These are phyloP conservation scores for Monochamus saltuarius DNA, from an alignment of 1,140 invertebrate genomes.

Conservation along the genomic window DNA sequence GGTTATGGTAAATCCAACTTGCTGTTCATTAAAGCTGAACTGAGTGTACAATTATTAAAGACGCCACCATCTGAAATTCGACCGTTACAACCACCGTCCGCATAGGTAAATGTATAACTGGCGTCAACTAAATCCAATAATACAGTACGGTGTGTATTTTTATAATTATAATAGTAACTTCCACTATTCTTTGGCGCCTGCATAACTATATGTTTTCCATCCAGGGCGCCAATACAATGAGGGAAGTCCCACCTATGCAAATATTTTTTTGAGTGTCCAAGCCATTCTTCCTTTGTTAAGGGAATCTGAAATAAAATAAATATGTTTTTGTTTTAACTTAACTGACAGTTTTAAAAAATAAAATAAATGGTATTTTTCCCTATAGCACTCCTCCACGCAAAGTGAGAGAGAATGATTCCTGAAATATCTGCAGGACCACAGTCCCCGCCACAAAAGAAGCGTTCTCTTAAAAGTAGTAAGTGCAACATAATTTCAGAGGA, in stretches of 20 bases:
- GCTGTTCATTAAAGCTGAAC: background rate
- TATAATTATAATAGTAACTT: constrained; percentile 31
- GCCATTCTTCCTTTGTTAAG: constrained; percentile 25
- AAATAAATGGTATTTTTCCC: background rate
- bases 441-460: background rate
- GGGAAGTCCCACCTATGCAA: constrained; percentile 26
- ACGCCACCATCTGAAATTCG: constrained; percentile 43
- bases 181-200: constrained; percentile 9
- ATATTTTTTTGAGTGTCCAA: constrained; percentile 21
- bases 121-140: constrained; percentile 44
- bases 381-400: background rate
- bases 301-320: constrained; percentile 16
- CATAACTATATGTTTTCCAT: constrained; percentile 3
- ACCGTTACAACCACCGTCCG: constrained; percentile 44
- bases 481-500: background rate
- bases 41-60: constrained; percentile 31
- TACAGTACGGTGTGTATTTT: constrained; percentile 27
- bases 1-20: constrained; percentile 15
- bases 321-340: background rate
- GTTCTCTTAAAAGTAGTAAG: background rate
- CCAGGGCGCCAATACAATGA: constrained; percentile 34
- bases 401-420: background rate
- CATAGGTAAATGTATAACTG: constrained; percentile 44
- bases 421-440: background rate
- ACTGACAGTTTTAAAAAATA: constrained; percentile 3